Evolutionary conservation across 53 echinoderm and acorn worm species (phyloP).

Genomic region (Henricia sp.): DNA sequence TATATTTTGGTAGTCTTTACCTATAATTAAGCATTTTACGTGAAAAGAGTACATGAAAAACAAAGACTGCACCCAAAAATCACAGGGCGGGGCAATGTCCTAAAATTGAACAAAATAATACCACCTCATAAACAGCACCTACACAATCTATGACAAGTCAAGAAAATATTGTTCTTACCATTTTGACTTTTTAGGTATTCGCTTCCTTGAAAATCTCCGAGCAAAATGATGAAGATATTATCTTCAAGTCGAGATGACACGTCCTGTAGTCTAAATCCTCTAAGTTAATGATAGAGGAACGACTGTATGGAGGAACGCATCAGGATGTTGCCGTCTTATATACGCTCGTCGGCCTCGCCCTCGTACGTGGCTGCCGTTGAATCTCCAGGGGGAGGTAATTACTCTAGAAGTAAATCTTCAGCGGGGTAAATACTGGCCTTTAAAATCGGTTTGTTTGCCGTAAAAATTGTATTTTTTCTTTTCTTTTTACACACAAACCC

Average conservation of each 20-base stretch:
- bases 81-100: no score
- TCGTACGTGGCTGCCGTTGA: constrained; percentile 8
- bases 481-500: no score
- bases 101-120: no score
- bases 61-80: no score
- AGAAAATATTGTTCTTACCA: constrained; percentile 52
- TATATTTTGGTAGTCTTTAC: no score
- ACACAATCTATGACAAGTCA: no score
- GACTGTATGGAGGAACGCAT: constrained; percentile 6
- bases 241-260: background rate
- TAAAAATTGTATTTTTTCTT: background rate
- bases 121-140: no score
- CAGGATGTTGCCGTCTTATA: constrained; percentile 33
- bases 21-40: no score
- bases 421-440: background rate
- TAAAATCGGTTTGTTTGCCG: background rate
- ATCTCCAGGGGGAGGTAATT: background rate
- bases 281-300: constrained; percentile 50
- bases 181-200: constrained; percentile 30
- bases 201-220: background rate
- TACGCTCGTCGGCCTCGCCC: constrained; percentile 40
- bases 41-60: no score
- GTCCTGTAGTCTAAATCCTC: constrained; percentile 32
- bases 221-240: background rate
- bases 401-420: background rate